A percentile compares a stretch with the other conserved stretches of the same genome.
These are phyloP conservation scores for Meiosimyza platycephala DNA, from an alignment of 2,888 invertebrate species.

Conservation along the genomic window DNA sequence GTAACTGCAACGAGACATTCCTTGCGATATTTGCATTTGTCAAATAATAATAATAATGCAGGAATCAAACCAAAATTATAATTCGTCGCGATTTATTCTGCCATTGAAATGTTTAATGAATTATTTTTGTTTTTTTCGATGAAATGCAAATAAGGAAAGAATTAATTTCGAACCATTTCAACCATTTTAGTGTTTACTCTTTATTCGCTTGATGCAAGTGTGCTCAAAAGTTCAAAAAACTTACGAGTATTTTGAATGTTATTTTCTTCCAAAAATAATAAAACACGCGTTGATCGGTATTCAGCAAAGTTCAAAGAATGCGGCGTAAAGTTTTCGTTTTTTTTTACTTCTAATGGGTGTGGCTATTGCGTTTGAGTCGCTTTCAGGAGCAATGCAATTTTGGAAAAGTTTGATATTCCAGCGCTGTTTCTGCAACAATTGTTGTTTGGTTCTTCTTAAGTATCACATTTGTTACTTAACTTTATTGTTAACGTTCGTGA, in stretches of 20 bases:
- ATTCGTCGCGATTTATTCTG: conserved; percentile 1
- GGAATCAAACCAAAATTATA: neutral
- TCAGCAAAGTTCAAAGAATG: conserved; percentile 5
- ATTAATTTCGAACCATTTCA: no score
- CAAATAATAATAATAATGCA: conserved; percentile 23
- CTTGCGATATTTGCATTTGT: conserved; percentile 12
- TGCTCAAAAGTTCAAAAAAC: conserved; percentile 24
- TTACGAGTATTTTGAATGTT: conserved; percentile 9
- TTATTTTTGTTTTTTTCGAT: no score
- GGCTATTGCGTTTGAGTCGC: neutral
- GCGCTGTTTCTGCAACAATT: neutral
- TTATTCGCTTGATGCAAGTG: neutral
- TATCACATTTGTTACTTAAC: conserved; percentile 18
- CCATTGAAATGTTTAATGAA: neutral
- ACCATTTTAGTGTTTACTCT: no score
- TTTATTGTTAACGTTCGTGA: conserved; percentile 14
- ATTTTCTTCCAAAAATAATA: neutral
- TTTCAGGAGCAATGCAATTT: conserved; percentile 14
- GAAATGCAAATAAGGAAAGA: no score
- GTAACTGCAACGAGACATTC: neutral
- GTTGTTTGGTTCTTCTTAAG: neutral
- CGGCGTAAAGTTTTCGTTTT: neutral
- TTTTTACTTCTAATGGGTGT: conserved; percentile 15
- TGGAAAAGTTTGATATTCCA: conserved; percentile 4
- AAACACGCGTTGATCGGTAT: conserved; percentile 2